A percentile compares a stretch with the other conserved stretches of the same genome.
phyloP scores from a whole-genome alignment of 1,140 invertebrate genomes.

The Calliphora vicina region DNA sequence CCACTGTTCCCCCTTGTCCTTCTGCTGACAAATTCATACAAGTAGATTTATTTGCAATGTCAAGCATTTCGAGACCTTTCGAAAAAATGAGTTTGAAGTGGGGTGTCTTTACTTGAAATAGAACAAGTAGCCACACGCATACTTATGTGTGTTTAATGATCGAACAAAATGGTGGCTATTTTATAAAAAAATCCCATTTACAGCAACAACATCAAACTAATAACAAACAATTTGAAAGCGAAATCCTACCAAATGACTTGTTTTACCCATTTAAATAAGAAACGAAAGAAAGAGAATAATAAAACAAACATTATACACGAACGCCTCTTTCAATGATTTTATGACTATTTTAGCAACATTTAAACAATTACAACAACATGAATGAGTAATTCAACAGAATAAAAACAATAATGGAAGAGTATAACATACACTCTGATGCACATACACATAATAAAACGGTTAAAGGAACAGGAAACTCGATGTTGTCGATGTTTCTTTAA shows the following conservation, averaged over 20 bases:
- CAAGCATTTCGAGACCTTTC: too few species aligned
- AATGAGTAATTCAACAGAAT: neutral
- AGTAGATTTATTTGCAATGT: too few species aligned
- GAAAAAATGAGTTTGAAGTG: too few species aligned
- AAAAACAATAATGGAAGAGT: neutral
- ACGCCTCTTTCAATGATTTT: constrained; percentile 6
- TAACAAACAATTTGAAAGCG: neutral
- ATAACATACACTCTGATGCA: too few species aligned
- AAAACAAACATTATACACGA: constrained; percentile 1
- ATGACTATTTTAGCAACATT: neutral
- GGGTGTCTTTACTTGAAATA: too few species aligned
- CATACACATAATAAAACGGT: too few species aligned
- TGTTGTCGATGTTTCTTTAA: too few species aligned
- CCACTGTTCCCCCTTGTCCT: too few species aligned
- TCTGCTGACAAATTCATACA: too few species aligned
- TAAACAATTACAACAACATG: constrained; percentile 15
- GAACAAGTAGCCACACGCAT: neutral
- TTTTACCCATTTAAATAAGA: neutral
- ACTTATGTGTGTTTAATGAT: constrained; percentile 10
- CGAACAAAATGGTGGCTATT: constrained; percentile 11
- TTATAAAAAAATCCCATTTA: neutral
- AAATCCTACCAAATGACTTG: neutral
- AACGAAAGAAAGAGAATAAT: neutral
- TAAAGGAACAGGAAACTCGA: too few species aligned
- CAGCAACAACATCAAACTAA: neutral